Evolutionary conservation across 2,797 vertebrate species (phyloP).

Genomic region (Halcyon badia): DNA sequence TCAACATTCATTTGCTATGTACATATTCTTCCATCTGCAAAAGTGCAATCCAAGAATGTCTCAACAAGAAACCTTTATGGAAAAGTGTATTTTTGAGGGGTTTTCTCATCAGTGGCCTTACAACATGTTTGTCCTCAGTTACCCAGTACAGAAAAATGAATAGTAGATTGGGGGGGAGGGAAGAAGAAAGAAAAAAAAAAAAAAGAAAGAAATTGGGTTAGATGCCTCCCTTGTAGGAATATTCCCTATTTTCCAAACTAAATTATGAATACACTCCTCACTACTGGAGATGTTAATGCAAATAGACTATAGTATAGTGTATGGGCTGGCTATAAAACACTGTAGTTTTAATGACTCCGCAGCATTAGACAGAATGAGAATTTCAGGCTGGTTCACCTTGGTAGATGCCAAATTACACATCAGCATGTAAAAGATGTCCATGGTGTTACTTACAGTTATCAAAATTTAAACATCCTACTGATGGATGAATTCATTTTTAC

Average conservation of each 20-base stretch:
- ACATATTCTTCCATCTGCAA: conserved; percentile 80
- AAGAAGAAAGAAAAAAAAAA: accelerated
- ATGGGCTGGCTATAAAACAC: not conserved
- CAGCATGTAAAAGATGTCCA: not conserved
- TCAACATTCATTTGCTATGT: conserved; percentile 83
- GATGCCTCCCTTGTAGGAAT: conserved; percentile 48
- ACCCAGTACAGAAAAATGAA: conserved; percentile 64
- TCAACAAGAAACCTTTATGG: conserved; percentile 72
- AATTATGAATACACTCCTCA: conserved; percentile 17
- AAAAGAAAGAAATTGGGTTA: conserved; percentile 1
- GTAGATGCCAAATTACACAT: not conserved
- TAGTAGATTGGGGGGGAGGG: not conserved
- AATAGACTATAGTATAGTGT: conserved; percentile 17
- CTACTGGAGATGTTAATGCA: conserved; percentile 22
- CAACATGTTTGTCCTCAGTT: conserved; percentile 59
- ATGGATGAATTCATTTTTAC: conserved; percentile 35
- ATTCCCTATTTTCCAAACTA: conserved; percentile 45
- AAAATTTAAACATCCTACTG: conserved; percentile 6
- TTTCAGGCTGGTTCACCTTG: conserved; percentile 5
- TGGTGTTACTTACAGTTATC: not conserved
- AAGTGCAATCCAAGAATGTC: conserved; percentile 82
- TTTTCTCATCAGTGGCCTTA: conserved; percentile 58
- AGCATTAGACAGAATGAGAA: conserved; percentile 22
- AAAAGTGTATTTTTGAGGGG: conserved; percentile 56
- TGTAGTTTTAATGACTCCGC: not conserved